Evolutionary conservation across 2,113 vertebrate species (phyloP).

Genomic region (Hemibagrus wyckioides): DNA sequence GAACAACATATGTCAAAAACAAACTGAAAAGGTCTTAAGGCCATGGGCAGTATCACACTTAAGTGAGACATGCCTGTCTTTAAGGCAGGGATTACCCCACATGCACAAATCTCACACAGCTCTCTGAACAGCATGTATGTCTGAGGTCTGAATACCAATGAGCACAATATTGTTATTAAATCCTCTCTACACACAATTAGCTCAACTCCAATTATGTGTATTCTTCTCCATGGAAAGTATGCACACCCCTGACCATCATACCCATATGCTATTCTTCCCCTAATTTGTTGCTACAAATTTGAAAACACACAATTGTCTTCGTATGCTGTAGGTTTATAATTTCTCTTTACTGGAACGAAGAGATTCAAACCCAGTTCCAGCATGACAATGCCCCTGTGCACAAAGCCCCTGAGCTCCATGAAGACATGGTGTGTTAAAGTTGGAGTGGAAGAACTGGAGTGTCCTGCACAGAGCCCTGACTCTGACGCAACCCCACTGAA

Average conservation of each 20-base stretch:
- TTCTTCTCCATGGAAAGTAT: no score
- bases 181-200: not conserved
- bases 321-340: not conserved
- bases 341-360: not conserved
- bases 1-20: not conserved
- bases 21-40: not conserved
- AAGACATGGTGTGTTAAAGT: not conserved
- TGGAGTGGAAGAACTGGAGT: not conserved
- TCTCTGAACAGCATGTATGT: not conserved
- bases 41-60: not conserved
- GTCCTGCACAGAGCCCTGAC: no score
- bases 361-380: not conserved
- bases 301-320: not conserved
- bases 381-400: not conserved
- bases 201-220: no score
- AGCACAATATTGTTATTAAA: not conserved
- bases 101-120: not conserved
- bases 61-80: not conserved
- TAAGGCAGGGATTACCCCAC: not conserved
- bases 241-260: no score
- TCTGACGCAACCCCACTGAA: no score
- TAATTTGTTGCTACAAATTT: not conserved
- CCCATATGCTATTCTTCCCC: not conserved
- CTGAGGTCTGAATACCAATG: not conserved
- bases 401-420: not conserved